Percentiles rank a stretch among this genome's conserved stretches.
phyloP scores from a whole-genome alignment of 2,797 vertebrate genomes.

The Acanthurus lineatus region DNA sequence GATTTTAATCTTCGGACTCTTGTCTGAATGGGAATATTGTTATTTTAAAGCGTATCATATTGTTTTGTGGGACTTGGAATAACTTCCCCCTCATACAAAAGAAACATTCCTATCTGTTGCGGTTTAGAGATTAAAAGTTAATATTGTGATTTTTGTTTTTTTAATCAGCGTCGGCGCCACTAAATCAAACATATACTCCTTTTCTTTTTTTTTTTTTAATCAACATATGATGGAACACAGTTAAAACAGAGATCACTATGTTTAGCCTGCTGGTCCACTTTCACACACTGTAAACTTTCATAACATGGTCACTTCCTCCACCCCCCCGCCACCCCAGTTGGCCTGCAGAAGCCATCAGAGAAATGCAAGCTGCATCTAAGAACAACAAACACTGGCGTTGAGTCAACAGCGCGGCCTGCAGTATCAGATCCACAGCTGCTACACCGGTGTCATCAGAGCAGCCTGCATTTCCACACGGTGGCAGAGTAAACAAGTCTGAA shows the following conservation, averaged over 20 bases:
- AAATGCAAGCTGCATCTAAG: conserved; percentile 55
- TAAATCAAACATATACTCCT: conserved; percentile 32
- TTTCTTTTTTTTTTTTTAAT: conserved; percentile 6
- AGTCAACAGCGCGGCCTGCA: conserved; percentile 50
- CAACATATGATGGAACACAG: conserved; percentile 28
- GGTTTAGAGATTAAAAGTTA: conserved; percentile 42
- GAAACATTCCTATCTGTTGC: conserved; percentile 45
- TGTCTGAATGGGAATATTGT: neutral
- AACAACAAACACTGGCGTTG: conserved; percentile 63
- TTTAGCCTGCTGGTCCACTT: conserved; percentile 19
- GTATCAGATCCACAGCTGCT: conserved; percentile 72
- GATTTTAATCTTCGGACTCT: conserved; percentile 9
- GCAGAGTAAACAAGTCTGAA: conserved; percentile 82
- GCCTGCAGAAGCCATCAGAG: conserved; percentile 59
- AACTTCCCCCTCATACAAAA: conserved; percentile 29
- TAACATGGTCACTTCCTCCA: conserved; percentile 21
- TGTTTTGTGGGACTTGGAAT: conserved; percentile 31
- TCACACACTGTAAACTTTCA: neutral
- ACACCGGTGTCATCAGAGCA: conserved; percentile 67
- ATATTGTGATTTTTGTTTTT: conserved; percentile 46
- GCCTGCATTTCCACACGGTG: conserved; percentile 83
- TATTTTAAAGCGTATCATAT: conserved; percentile 18
- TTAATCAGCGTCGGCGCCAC: conserved; percentile 30
- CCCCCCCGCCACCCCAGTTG: neutral
- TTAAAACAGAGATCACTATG: neutral